Conservation (phyloP, 2,113 vertebrate genomes). For the Micromys minutus region DNA sequence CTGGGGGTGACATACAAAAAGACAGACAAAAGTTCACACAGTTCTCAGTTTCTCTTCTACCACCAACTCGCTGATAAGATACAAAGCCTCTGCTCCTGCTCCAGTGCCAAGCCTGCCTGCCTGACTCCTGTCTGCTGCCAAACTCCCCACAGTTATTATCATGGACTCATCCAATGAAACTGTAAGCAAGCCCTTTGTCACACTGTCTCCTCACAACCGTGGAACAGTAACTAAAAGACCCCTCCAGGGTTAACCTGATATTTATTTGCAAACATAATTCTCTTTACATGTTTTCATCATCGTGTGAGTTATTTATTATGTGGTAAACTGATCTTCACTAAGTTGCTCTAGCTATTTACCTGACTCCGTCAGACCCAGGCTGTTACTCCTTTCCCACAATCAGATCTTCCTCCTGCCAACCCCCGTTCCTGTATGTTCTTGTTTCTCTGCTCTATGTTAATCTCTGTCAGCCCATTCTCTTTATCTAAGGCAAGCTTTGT, state of each 20-base stretch:
- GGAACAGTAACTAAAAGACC: background rate
- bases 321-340: background rate
- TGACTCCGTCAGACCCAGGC: background rate
- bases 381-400: background rate
- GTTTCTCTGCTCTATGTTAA: conserved; percentile 4
- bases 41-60: background rate
- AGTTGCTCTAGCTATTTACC: background rate
- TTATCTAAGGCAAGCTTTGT: background rate
- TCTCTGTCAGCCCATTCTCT: background rate
- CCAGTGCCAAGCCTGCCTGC: background rate
- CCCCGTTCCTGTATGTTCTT: background rate
- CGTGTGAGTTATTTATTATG: background rate
- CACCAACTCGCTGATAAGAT: background rate
- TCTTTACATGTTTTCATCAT: background rate
- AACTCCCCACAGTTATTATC: background rate
- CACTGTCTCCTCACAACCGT: background rate
- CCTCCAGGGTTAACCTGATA: background rate
- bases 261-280: background rate
- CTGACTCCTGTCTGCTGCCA: background rate
- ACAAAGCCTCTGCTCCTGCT: background rate
- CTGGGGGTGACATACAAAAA: background rate
- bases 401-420: background rate
- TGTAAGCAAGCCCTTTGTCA: background rate
- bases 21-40: background rate
- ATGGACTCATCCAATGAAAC: background rate